Conservation (phyloP, 1,140 invertebrate genomes). For the Drosophila nigrodunni region DNA sequence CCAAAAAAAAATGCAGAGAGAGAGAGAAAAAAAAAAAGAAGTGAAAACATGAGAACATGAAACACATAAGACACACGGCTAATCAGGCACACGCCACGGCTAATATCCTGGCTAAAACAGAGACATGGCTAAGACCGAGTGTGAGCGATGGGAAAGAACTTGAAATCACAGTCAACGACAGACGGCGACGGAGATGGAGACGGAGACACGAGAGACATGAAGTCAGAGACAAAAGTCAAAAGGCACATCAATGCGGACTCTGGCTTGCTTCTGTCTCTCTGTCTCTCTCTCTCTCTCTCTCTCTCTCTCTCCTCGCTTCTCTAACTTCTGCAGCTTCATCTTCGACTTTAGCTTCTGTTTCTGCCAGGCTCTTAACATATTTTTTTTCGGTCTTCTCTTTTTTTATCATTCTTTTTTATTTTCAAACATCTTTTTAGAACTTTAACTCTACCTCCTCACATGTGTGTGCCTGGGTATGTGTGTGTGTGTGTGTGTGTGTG, state of each 20-base stretch:
- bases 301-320: not conserved
- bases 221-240: constrained; percentile 53
- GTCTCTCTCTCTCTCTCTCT: not conserved
- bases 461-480: constrained; percentile 14
- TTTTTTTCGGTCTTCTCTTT: constrained; percentile 45
- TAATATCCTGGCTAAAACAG: constrained; percentile 19
- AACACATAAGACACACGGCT: constrained; percentile 31
- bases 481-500: constrained; percentile 49
- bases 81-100: constrained; percentile 46
- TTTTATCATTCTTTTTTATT: constrained; percentile 27
- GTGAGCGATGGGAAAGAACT: constrained; percentile 22
- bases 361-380: constrained; percentile 57
- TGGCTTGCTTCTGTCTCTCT: not conserved
- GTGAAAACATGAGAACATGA: constrained; percentile 27
- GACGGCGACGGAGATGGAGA: constrained; percentile 24
- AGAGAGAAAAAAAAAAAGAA: not conserved
- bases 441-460: constrained; percentile 18
- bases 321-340: not conserved
- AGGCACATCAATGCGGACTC: constrained; percentile 59
- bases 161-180: constrained; percentile 29
- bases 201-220: constrained; percentile 15
- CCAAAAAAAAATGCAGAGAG: not conserved
- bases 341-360: constrained; percentile 30
- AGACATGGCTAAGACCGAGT: constrained; percentile 1
- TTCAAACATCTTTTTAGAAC: constrained; percentile 57